These are phyloP conservation scores for Aphelenchoides avenae DNA, from an alignment of 1,140 invertebrate species.

Conservation along the genomic window DNA sequence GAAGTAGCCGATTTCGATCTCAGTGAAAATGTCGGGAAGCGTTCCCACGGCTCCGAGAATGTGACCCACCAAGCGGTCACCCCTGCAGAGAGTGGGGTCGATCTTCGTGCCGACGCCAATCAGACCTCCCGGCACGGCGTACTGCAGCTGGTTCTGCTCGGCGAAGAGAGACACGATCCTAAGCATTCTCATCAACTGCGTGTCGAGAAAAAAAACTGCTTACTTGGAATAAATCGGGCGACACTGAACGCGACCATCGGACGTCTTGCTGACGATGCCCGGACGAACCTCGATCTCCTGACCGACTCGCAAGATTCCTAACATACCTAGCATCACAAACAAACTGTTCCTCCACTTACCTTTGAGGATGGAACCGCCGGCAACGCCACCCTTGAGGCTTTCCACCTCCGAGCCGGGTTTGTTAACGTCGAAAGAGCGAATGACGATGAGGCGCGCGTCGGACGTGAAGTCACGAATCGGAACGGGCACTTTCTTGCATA, in stretches of 20 bases:
- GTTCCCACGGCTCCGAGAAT: slow-evolving; percentile 87
- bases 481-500: slow-evolving; percentile 94
- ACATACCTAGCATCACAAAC: slow-evolving; percentile 15
- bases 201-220: no score
- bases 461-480: slow-evolving; percentile 89
- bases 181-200: no score
- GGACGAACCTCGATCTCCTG: slow-evolving; percentile 73
- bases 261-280: slow-evolving; percentile 84
- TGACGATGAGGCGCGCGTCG: slow-evolving; percentile 92
- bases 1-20: slow-evolving; percentile 97
- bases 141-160: slow-evolving; percentile 97
- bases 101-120: slow-evolving; percentile 95
- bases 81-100: slow-evolving; percentile 92
- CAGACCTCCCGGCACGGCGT: slow-evolving; percentile 94
- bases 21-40: slow-evolving; percentile 92
- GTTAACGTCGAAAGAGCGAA: slow-evolving; percentile 98
- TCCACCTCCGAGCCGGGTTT: slow-evolving; percentile 98
- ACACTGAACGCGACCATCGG: slow-evolving; percentile 89
- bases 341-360: slow-evolving; percentile 68
- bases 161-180: slow-evolving; percentile 96
- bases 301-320: slow-evolving; percentile 67
- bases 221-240: slow-evolving; percentile 90
- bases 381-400: slow-evolving; percentile 94
- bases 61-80: slow-evolving; percentile 94
- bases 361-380: slow-evolving; percentile 91